Base-by-base conservation (phyloP, 2,888 invertebrate species). In the Automeris io region DNA sequence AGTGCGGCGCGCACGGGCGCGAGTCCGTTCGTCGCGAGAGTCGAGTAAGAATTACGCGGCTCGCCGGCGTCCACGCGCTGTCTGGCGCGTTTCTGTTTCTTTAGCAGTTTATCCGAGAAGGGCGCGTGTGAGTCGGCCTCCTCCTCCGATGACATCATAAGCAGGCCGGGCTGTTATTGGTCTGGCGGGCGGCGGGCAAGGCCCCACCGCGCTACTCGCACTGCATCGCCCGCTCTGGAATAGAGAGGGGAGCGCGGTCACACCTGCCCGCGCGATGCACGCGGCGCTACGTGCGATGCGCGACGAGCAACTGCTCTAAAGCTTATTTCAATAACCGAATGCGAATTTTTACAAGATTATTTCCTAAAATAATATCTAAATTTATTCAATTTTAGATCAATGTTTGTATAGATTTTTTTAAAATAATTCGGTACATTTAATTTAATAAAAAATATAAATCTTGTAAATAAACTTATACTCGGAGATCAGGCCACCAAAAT, bases 81-180 rank as follows among this genome's bases (percentile, higher is more conserved):
- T 91, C 96, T 92, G 89, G 94, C 94, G 88, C 95, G 93, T 90
- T 95, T 95, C 88, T 93, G 92, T 91, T 94, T 94, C 93, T 94
- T 95, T 90, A 94, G 91, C 89, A 93, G 92, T 89, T 92, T 93
- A 91, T 93, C 94, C 92, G 93, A 93, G 91, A 93, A 95, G 93
- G 95, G 94, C 91, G 94, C 94, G 91, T 93, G 94, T 91, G 91
- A 92, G 90, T 93, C 94, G 91, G 93, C 93, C 93, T 95, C 95
- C 94, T 95, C 95, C 93, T 95, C 95, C 93, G 95, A 95, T 95
- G 95, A 95, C 95, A 95, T 95, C 94, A 95, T 94, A 91, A 90
- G 94, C 93, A 90, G 91, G 90, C 88, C 89, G 90, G 87, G 90
- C 91, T 91, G 90, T 89, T 90, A 91, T 93, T 93, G 93, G 93